Conservation (phyloP, 1,140 invertebrate species). For the Euura saliciscinereae region DNA sequence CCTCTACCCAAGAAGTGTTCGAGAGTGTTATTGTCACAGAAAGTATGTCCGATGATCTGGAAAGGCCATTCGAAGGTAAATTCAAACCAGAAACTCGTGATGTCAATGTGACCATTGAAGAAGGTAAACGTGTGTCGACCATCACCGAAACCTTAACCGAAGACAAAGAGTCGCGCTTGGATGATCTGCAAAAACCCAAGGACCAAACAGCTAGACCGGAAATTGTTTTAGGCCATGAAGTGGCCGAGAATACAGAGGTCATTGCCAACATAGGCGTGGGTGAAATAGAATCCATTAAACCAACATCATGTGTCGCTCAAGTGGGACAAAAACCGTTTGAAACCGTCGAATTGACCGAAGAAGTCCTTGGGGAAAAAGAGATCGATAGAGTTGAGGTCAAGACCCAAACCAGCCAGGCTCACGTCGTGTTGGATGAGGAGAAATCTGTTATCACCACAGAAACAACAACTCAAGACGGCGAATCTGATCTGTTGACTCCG, state of each 20-base stretch:
- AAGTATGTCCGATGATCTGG: constrained; percentile 53
- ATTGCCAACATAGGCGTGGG: constrained; percentile 28
- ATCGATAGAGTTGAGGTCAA: constrained; percentile 27
- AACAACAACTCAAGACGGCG: constrained; percentile 32
- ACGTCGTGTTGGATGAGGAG: constrained; percentile 44
- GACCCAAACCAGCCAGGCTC: constrained; percentile 30
- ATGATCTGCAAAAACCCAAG: constrained; percentile 31
- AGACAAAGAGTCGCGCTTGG: constrained; percentile 48
- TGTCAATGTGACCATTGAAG: constrained; percentile 46
- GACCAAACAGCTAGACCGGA: constrained; percentile 31
- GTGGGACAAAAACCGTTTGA: constrained; percentile 39
- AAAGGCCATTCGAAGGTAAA: constrained; percentile 46
- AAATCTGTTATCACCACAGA: constrained; percentile 42
- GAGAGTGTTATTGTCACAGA: constrained; percentile 51
- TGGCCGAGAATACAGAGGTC: constrained; percentile 37
- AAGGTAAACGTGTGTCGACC: constrained; percentile 46
- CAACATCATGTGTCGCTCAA: constrained; percentile 28
- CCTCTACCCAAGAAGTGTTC: constrained; percentile 33
- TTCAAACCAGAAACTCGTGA: constrained; percentile 42
- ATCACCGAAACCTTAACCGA: constrained; percentile 48
- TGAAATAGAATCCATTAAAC: constrained; percentile 29
- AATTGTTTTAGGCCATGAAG: constrained; percentile 35
- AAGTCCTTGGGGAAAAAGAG: constrained; percentile 37
- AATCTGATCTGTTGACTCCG: constrained; percentile 31
- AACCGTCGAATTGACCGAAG: constrained; percentile 35